Base-by-base conservation (phyloP, 2,113 vertebrate species). In the Motacilla tschutschensis region DNA sequence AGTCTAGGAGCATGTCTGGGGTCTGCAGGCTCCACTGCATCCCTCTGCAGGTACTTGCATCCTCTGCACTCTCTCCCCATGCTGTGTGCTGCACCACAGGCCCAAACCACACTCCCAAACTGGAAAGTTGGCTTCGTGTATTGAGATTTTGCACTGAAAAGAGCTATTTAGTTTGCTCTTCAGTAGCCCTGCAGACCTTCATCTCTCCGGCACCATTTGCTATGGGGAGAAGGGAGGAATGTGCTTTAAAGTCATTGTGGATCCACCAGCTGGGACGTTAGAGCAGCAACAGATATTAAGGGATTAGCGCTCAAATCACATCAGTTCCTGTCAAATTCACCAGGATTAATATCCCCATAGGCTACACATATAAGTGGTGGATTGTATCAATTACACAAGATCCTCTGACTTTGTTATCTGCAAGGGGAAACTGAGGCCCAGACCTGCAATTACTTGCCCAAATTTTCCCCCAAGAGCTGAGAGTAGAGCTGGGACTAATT, bases 51-150 rank as follows among this genome's bases (percentile, higher is more conserved):
- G 70, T 28, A 31, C 25, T 38, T 7, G 7, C 50, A 36, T 17
- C 72, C 60, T 57, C 47, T 74, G 5, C 55, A 4, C 15, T 2
- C 26, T 20, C 41, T 12, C 26, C 25, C 2, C 3, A 5, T 38
- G 26, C 65, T 67, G 28, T 25, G 46, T 13, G 12, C 66, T 47
- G 48, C 38, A 14, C 60, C 31, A 43, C 12, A 12, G n/a, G 17
- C 16, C 59, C 22, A 15, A 17, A 10, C 29, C 58, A 44, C n/a
- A 1, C 7, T 60, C 35, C 18, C 33, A 24, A 6, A 28, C 48
- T 4, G 24, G 29, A 11, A 58, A 17, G 15, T 47, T 5, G 5
- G 7, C 38, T 66, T 47, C 2, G 0, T 3, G 26, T 6, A 3
- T 4, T 1, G 18, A 48, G 44, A 15, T 54, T 40, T 73, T 75